Percentiles rank a stretch among this genome's conserved stretches.
Evolutionary conservation across 2,113 vertebrate species (phyloP).

Genomic region (Leucopsar rothschildi): DNA sequence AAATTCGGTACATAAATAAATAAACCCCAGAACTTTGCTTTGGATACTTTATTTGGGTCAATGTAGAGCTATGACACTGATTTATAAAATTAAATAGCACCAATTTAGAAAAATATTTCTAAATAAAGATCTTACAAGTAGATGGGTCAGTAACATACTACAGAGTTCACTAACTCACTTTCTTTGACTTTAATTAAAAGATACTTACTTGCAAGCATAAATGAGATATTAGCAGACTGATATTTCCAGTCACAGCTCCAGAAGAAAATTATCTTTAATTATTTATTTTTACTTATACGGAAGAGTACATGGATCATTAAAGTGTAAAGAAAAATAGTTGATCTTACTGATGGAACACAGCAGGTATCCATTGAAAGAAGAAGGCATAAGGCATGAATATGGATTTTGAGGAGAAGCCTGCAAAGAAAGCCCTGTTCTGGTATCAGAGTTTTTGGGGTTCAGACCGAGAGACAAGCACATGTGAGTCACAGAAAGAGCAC

Average conservation of each 20-base stretch:
- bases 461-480: fast-evolving
- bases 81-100: background rate
- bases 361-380: background rate
- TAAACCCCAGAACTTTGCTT: background rate
- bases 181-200: background rate
- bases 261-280: background rate
- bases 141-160: background rate
- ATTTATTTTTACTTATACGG: background rate
- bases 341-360: background rate
- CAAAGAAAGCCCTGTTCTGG: background rate
- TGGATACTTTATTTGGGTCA: background rate
- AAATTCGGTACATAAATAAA: background rate
- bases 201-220: background rate
- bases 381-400: background rate
- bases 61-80: background rate
- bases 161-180: background rate
- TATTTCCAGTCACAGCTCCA: background rate
- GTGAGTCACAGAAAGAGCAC: background rate
- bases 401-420: background rate
- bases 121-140: background rate
- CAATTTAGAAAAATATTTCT: background rate
- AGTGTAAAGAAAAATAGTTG: background rate
- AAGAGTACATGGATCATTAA: background rate
- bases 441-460: background rate
- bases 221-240: background rate